Percentiles rank a stretch among this genome's conserved stretches.
Evolutionary conservation across 2,888 invertebrate species (phyloP).

Genomic region (Magallana nippona): DNA sequence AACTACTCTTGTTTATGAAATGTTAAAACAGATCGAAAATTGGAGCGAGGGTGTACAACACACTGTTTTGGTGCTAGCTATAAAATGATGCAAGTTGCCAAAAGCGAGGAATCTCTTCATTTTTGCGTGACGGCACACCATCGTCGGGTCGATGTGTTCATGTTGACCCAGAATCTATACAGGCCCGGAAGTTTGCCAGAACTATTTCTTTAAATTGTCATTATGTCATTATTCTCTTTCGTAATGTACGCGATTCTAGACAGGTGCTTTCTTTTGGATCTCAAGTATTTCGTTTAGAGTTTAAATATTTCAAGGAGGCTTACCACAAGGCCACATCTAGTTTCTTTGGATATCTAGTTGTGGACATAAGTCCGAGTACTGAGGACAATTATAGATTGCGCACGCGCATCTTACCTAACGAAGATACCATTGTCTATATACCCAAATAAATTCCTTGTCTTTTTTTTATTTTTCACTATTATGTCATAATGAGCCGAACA

Average conservation of each 20-base stretch:
- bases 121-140: constrained; percentile 43
- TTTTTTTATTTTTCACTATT: too few species aligned
- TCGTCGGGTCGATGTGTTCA: too few species aligned
- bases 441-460: constrained; percentile 2
- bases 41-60: not conserved
- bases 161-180: too few species aligned
- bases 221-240: too few species aligned
- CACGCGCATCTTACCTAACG: constrained; percentile 32
- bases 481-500: too few species aligned
- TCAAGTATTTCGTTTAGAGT: constrained; percentile 43
- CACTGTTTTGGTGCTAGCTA: constrained; percentile 46
- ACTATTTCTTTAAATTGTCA: too few species aligned
- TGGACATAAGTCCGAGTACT: constrained; percentile 30
- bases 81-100: constrained; percentile 23
- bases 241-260: constrained; percentile 37
- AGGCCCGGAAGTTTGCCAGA: too few species aligned
- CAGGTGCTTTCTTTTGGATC: constrained; percentile 40
- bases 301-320: constrained; percentile 41
- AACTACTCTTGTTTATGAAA: constrained; percentile 32
- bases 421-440: constrained; percentile 28
- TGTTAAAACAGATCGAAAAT: not conserved
- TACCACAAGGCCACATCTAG: constrained; percentile 38
- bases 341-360: constrained; percentile 41
- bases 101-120: constrained; percentile 26
- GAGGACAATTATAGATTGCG: not conserved